Evolutionary conservation across 2,888 invertebrate genomes (phyloP).

Genomic region (Lampropteryx suffumata): DNA sequence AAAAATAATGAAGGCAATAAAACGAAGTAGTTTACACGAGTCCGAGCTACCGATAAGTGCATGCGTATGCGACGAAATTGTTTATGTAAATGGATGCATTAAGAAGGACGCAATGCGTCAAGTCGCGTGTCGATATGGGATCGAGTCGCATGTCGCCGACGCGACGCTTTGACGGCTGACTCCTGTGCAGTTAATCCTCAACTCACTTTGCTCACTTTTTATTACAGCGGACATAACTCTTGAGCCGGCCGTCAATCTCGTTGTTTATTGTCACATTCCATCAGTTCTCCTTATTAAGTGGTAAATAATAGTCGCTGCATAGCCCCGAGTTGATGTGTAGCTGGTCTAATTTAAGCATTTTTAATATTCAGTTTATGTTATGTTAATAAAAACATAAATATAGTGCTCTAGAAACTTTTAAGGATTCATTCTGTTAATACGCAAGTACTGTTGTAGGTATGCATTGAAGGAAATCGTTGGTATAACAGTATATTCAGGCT

Average conservation of each 20-base stretch:
- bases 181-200: conserved; percentile 54
- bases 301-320: conserved; percentile 11
- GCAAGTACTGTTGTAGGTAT: too few species aligned
- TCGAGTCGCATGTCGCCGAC: conserved; percentile 48
- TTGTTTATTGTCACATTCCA: conserved; percentile 56
- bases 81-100: conserved; percentile 63
- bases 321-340: too few species aligned
- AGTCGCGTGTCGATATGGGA: conserved; percentile 71
- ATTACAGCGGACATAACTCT: conserved; percentile 41
- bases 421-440: too few species aligned
- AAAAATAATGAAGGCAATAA: conserved; percentile 28
- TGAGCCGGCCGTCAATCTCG: conserved; percentile 43
- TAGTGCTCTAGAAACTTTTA: too few species aligned
- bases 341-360: too few species aligned
- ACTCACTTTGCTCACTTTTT: conserved; percentile 53
- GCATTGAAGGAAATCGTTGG: too few species aligned
- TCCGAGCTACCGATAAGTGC: conserved; percentile 29
- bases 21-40: conserved; percentile 43
- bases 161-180: conserved; percentile 35
- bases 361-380: too few species aligned
- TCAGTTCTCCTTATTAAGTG: conserved; percentile 31
- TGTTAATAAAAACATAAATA: too few species aligned
- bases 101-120: conserved; percentile 63
- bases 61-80: conserved; percentile 48
- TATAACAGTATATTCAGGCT: too few species aligned